These are phyloP conservation scores for Loris lydekkerianus DNA, from an alignment of 2,797 vertebrate species.

Conservation along the genomic window DNA sequence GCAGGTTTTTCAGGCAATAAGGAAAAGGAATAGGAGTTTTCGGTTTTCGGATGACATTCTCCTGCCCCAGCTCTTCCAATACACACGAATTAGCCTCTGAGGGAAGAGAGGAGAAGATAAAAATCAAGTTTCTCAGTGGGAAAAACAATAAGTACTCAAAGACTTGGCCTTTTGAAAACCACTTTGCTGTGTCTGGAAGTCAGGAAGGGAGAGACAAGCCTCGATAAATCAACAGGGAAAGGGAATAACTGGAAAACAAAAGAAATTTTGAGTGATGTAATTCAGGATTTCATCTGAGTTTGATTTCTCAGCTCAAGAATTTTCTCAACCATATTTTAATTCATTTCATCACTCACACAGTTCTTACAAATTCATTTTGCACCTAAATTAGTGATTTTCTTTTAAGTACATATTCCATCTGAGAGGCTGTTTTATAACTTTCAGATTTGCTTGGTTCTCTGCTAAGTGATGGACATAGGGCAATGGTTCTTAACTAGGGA, in stretches of 20 bases:
- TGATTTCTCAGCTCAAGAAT: constrained; percentile 13
- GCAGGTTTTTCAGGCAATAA: neutral
- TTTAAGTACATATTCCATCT: neutral
- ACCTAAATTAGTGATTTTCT: neutral
- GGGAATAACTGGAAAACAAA: neutral
- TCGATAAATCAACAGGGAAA: neutral
- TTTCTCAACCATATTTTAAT: constrained; percentile 21
- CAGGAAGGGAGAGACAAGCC: neutral
- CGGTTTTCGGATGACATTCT: neutral
- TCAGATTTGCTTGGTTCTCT: constrained; percentile 30
- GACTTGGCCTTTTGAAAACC: neutral
- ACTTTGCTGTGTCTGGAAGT: neutral
- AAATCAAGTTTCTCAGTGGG: neutral
- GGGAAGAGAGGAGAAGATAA: neutral
- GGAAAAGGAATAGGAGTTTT: neutral
- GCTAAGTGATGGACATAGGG: neutral
- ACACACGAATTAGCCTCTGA: neutral
- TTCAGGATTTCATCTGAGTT: neutral
- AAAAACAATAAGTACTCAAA: neutral
- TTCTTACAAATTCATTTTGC: constrained; percentile 39
- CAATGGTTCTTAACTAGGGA: neutral
- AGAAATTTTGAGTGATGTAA: neutral
- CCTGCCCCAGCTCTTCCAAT: neutral
- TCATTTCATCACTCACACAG: neutral
- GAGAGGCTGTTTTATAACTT: neutral